Conservation (phyloP, 1,140 invertebrate species). For the Frieseomelitta varia region DNA sequence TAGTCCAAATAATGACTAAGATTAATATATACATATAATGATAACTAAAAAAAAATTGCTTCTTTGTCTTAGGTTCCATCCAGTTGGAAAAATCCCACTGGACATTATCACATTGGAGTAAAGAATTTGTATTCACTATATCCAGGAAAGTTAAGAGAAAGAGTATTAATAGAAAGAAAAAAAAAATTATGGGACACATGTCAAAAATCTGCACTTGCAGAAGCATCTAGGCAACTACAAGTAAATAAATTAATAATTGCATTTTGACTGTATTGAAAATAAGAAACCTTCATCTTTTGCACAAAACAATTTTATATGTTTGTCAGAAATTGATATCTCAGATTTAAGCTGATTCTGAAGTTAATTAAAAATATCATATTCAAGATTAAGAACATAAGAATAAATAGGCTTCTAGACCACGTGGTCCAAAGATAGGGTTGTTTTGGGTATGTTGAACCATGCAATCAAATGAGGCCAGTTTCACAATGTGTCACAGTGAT, state of each 20-base stretch:
- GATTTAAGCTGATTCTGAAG: neutral
- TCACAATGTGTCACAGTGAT: slow-evolving; percentile 74
- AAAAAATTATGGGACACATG: slow-evolving; percentile 93
- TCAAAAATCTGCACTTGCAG: slow-evolving; percentile 91
- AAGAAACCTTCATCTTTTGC: neutral
- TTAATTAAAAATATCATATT: neutral
- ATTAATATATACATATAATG: neutral
- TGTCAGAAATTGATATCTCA: neutral
- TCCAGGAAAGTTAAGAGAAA: slow-evolving; percentile 90
- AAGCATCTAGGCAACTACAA: slow-evolving; percentile 88
- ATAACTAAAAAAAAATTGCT: neutral
- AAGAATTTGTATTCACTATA: slow-evolving; percentile 94
- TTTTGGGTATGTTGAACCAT: slow-evolving; percentile 67
- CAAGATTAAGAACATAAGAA: slow-evolving; percentile 11
- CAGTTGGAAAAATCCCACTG: slow-evolving; percentile 92
- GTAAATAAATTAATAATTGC: slow-evolving; percentile 65
- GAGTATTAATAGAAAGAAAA: slow-evolving; percentile 91
- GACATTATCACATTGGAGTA: slow-evolving; percentile 92
- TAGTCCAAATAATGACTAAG: neutral
- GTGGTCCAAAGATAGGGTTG: slow-evolving; percentile 74
- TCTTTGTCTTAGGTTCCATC: slow-evolving; percentile 87
- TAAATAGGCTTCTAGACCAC: slow-evolving; percentile 68
- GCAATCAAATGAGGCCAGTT: slow-evolving; percentile 77
- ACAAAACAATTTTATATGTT: neutral
- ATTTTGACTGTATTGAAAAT: neutral